A percentile compares a stretch with the other conserved stretches of the same genome.
These are phyloP conservation scores for Phalacrocorax carbo DNA, from an alignment of 2,113 vertebrate species.

Conservation along the genomic window DNA sequence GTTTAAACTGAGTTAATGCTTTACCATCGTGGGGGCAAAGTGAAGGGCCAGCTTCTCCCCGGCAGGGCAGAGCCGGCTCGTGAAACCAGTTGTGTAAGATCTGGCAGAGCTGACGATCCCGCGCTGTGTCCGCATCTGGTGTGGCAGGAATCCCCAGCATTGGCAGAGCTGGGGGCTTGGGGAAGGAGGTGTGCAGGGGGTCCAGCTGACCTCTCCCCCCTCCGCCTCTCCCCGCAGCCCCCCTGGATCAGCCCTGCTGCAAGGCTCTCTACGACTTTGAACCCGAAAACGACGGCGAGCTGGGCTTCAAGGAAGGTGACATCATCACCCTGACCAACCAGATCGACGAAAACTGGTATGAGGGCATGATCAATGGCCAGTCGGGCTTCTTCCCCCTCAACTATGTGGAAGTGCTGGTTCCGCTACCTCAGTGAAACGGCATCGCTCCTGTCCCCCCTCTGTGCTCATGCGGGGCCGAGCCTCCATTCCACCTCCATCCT, in stretches of 20 bases:
- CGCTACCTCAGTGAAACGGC: slow-evolving; percentile 86
- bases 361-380: slow-evolving; percentile 92
- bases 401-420: slow-evolving; percentile 94
- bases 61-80: neutral
- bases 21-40: rapidly evolving
- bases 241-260: slow-evolving; percentile 92
- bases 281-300: slow-evolving; percentile 93
- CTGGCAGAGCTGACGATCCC: neutral
- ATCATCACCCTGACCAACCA: slow-evolving; percentile 97
- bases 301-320: slow-evolving; percentile 96
- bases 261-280: slow-evolving; percentile 97
- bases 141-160: rapidly evolving
- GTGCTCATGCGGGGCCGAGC: neutral
- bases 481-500: slow-evolving; percentile 8
- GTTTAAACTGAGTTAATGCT: neutral
- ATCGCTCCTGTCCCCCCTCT: neutral
- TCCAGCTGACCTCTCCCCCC: neutral
- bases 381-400: slow-evolving; percentile 98
- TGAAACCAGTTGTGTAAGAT: neutral
- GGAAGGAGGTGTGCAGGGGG: rapidly evolving
- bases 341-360: slow-evolving; percentile 99
- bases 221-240: slow-evolving; percentile 15
- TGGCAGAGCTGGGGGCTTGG: neutral
- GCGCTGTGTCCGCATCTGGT: rapidly evolving
- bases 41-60: rapidly evolving